These are phyloP conservation scores for Myiagra hebetior DNA, from an alignment of 2,113 vertebrate genomes.

Conservation along the genomic window DNA sequence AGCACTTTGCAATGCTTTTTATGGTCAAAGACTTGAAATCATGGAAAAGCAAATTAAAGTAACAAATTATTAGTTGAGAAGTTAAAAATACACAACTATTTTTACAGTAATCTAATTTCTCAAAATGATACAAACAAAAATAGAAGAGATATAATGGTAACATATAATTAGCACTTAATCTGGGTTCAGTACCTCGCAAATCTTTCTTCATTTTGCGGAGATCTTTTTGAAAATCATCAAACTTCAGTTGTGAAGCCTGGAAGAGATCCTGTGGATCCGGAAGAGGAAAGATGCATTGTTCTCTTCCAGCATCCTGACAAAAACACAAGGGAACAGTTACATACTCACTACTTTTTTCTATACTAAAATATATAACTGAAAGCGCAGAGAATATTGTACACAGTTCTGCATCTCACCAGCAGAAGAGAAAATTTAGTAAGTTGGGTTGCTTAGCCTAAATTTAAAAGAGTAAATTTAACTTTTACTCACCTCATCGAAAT, in stretches of 20 bases:
- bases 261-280: conserved; percentile 97
- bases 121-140: not conserved
- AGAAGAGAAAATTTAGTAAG: conserved; percentile 42
- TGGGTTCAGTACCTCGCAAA: conserved; percentile 79
- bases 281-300: conserved; percentile 88
- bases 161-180: not conserved
- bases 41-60: not conserved
- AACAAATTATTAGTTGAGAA: not conserved
- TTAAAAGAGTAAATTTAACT: conserved; percentile 35
- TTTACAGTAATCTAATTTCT: not conserved
- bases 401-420: not conserved
- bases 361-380: not conserved
- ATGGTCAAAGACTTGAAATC: not conserved
- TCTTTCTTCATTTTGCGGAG: conserved; percentile 89
- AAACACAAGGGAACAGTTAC: conserved; percentile 31
- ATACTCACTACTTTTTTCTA: not conserved
- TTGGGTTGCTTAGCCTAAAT: not conserved
- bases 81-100: not conserved
- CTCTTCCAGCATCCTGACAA: conserved; percentile 87
- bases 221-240: conserved; percentile 97
- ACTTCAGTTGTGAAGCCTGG: conserved; percentile 94
- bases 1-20: not conserved
- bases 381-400: not conserved
- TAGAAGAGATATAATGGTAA: not conserved
- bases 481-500: conserved; percentile 90